These are phyloP conservation scores for Diabrotica balteata DNA, from an alignment of 2,888 invertebrate genomes.

Conservation along the genomic window DNA sequence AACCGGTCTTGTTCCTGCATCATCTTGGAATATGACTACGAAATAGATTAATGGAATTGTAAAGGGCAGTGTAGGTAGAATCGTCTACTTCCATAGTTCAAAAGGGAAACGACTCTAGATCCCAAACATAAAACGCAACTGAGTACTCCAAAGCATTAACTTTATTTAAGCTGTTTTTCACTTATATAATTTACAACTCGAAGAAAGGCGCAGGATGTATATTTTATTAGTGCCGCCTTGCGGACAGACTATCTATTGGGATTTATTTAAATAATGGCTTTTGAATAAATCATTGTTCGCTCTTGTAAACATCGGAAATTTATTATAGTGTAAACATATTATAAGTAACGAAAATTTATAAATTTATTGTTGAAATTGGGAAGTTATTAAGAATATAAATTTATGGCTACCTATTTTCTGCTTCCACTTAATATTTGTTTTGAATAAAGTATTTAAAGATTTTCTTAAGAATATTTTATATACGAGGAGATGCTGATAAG, in stretches of 20 bases:
- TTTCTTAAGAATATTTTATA: no score
- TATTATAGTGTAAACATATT: slow-evolving; percentile 24
- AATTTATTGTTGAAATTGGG: slow-evolving; percentile 17
- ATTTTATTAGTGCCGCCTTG: slow-evolving; percentile 33
- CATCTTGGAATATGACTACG: no score
- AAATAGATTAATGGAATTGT: no score
- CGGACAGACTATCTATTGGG: slow-evolving; percentile 30
- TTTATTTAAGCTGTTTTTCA: slow-evolving; percentile 29
- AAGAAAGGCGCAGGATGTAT: slow-evolving; percentile 36
- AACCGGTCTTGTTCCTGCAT: no score
- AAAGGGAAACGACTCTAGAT: slow-evolving; percentile 14
- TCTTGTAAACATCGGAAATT: slow-evolving; percentile 29
- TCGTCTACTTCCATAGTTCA: slow-evolving; percentile 5
- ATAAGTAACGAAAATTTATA: slow-evolving; percentile 17
- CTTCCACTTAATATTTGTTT: slow-evolving; percentile 1
- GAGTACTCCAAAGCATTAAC: slow-evolving; percentile 25
- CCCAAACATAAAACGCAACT: slow-evolving; percentile 23
- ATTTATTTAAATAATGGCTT: slow-evolving; percentile 31
- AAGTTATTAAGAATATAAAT: slow-evolving; percentile 11
- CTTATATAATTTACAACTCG: slow-evolving; percentile 33
- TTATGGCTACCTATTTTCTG: slow-evolving; percentile 6
- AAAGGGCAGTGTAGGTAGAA: slow-evolving; percentile 15
- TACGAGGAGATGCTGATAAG: no score
- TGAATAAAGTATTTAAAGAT: not conserved
- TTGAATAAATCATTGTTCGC: slow-evolving; percentile 31